Percentiles rank a stretch among this genome's conserved stretches.
Evolutionary conservation across 2,888 invertebrate species (phyloP).

Genomic region (Cryptophagus acutangulus): DNA sequence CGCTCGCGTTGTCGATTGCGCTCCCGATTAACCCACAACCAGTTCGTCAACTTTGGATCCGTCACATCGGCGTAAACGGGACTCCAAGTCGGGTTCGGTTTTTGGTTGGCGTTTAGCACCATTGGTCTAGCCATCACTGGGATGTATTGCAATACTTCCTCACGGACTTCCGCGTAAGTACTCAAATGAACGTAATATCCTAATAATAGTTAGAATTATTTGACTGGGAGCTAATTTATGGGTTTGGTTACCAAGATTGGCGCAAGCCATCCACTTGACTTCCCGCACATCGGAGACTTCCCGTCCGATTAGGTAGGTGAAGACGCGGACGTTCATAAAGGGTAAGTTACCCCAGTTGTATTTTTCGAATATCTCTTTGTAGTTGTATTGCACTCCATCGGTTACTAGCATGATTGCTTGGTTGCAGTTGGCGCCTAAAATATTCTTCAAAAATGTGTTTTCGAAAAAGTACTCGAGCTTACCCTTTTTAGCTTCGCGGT

Average conservation of each 20-base stretch:
- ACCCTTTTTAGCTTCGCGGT: constrained; percentile 39
- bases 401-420: constrained; percentile 98
- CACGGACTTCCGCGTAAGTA: constrained; percentile 94
- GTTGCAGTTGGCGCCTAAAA: constrained; percentile 59
- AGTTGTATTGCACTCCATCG: constrained; percentile 96
- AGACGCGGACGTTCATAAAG: constrained; percentile 86
- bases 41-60: constrained; percentile 86
- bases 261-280: constrained; percentile 98
- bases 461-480: neutral
- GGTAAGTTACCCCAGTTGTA: constrained; percentile 77
- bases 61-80: constrained; percentile 92
- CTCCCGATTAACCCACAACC: constrained; percentile 82
- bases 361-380: constrained; percentile 83
- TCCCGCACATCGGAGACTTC: constrained; percentile 83
- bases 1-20: constrained; percentile 73
- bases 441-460: neutral
- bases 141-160: constrained; percentile 92
- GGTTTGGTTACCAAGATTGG: constrained; percentile 82
- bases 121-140: constrained; percentile 95
- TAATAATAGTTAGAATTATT: no score
- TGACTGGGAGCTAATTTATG: no score
- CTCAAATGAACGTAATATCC: constrained; percentile 95
- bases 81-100: constrained; percentile 90
- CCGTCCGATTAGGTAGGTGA: constrained; percentile 91
- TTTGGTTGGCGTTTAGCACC: constrained; percentile 76